Base-by-base conservation (phyloP, 2,113 vertebrate genomes). In the Megalops atlanticus region DNA sequence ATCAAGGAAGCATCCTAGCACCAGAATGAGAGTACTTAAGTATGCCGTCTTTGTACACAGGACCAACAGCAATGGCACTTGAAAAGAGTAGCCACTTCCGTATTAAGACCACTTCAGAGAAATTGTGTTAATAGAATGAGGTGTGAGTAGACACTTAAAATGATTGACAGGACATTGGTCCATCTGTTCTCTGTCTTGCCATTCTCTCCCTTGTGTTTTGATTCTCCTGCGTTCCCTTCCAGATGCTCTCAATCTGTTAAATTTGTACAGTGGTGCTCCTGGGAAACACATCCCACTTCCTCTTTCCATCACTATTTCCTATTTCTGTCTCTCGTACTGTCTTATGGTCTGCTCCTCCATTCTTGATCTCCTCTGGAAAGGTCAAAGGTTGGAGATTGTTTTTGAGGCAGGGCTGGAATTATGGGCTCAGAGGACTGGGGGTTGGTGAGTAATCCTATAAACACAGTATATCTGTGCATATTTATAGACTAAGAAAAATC, bases 391-490 rank as follows among this genome's bases (percentile, higher is more conserved):
- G 85, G 82, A 81, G 82, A 86, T 87, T 88, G 54, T 64, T 84
- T 76, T 85, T 81, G 58, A 75, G 78, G 31, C 71, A 76, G 76
- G 39, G 10, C 82, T 84, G 85, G 79, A 79, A 81, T 90, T 81
- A 84, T 70, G 31, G 84, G 86, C 79, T 31, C 27, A 85, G 54
- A 64, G 21, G n/a, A n/a, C 54, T 64, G 54, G 54, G n/a, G 54
- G 21, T 64, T 75, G 77, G 69, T 14, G 49, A 21, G 68, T 94
- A 94, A 94, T 94, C 93, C 92, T 92, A 90, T 91, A 91, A 73
- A 87, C 39, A n/a, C 80, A 74, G 87, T 85, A 84, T 89, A 83
- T 82, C 83, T 79, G 80, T 70, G 80, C 43, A 85, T 87, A 86
- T 86, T 87, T 89, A 85, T 89, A 86, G 85, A 76, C 78, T 78